phyloP scores from a whole-genome alignment of 1,140 invertebrate genomes.

The Luehdorfia chinensis region DNA sequence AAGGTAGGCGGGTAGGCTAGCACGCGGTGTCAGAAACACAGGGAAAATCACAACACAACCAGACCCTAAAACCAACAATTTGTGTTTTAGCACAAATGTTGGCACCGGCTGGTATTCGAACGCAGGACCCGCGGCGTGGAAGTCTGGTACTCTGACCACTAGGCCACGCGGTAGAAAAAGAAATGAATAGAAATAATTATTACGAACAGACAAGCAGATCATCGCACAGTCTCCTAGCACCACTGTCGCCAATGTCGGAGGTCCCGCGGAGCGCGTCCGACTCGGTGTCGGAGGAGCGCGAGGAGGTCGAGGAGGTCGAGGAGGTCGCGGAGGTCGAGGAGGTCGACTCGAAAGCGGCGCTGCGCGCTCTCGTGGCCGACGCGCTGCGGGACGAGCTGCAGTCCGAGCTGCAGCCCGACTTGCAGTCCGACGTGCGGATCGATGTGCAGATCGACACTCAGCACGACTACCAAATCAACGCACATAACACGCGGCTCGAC shows the following conservation, averaged over 20 bases:
- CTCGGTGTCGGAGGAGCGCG: background rate
- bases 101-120: too few relatives aligned
- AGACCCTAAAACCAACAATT: too few relatives aligned
- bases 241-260: slow-evolving; percentile 30
- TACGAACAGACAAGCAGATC: slow-evolving; percentile 28
- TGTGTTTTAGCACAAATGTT: too few relatives aligned
- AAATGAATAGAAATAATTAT: too few relatives aligned
- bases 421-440: background rate
- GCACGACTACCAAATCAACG: background rate
- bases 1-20: too few relatives aligned
- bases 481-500: too few relatives aligned
- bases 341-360: slow-evolving; percentile 27
- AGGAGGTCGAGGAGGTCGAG: background rate
- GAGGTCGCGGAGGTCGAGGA: slow-evolving; percentile 7
- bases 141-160: too few relatives aligned
- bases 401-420: background rate
- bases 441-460: background rate
- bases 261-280: background rate
- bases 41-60: too few relatives aligned
- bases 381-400: slow-evolving; percentile 19
- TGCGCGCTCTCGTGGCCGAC: slow-evolving; percentile 35
- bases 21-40: too few relatives aligned
- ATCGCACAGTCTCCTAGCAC: slow-evolving; percentile 54
- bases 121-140: too few relatives aligned
- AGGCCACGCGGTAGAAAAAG: too few relatives aligned